Evolutionary conservation across 2,113 vertebrate genomes (phyloP), one percentile per base, ranked within the genome.

Genomic region (Zosterops lateralis): DNA sequence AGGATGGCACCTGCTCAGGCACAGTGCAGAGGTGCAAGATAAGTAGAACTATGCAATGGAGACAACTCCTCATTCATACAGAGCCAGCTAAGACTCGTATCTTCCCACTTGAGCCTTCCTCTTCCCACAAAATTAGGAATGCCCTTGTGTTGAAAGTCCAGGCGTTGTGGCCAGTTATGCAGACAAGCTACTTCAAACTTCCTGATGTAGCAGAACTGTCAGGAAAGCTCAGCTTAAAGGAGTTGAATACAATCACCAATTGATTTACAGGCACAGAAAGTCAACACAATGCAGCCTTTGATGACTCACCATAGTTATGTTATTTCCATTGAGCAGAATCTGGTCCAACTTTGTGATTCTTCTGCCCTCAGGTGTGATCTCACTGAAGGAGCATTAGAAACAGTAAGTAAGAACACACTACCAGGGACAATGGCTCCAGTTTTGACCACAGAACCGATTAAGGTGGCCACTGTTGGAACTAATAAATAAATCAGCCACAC

Each of bases 271-370:
- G 12, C 24, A 57, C 14, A 60, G 31, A 54, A 87, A 70, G 40
- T 4, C 34, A 83, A 75, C 2, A 7, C 9, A 36, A 40, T 9
- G 7, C 53, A 78, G 74, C 15, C 32, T 82, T 29, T 70, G 50
- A 72, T 7, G 12, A 95, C 97, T 92, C 96, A 99, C 99, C 99
- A 99, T 99, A 38, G 99, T 99, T 97, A 99, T 99, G 96, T 99
- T 99, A 89, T 99, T 99, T 96, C 99, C 99, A 72, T 99, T 99
- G 45, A 99, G 98, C 73, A 99, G 98, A 96, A 99, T 99, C 97
- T 99, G 99, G 97, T 99, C 99, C 87, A 99, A 97, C 95, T 99
- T 99, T 79, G 99, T 99, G 93, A 99, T 99, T 94, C 99, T 98
- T 94, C 99, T 98, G 87, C 99, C 99, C 94, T 99, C 99, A 68